Base-by-base conservation (phyloP, 2,888 invertebrate species). In the Ormia ochracea region DNA sequence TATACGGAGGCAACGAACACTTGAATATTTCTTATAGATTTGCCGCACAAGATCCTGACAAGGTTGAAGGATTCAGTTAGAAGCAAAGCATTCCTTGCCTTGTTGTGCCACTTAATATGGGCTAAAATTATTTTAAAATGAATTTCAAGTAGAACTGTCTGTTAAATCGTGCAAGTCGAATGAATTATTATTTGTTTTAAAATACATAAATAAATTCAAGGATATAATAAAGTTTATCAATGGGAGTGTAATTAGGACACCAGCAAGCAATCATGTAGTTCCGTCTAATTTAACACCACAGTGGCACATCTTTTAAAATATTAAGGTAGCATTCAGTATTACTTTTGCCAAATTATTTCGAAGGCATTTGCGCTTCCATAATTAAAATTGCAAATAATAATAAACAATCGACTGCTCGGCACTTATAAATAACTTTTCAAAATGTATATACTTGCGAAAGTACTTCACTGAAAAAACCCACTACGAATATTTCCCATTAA, bases 401-500 rank as follows among this genome's bases (percentile, higher is more conserved):
- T 3, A 52, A 17, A 19, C 33, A 2, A 50, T 28, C 26, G 9
- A 4, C 14, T 28, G 6, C 28, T 14, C 14, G 7, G 4, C 0
- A 50, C 14, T 50, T 17, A 50, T 26, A 2, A 26, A 2, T 14
- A 21, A 14, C 0, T 43, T 31, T 52, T 17, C 7, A 6, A n/a
- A 45, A 10, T 48, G 4, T n/a, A 1, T 21, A 23, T 23, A 31
- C 10, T 23, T 50, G 10, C 1, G 7, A 38, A 66, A 26, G 41
- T 43, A 26, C 31, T 45, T 12, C 10, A 33, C 31, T 17, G 28
- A 48, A 28, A 48, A 9, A 19, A 12, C 45, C 17, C 23, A 56
- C 43, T 68, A 45, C 17, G 45, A 58, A 58, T 48, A 36, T 48
- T 58, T 56, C n/a, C 48, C 69, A 69, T 69, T 69, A 58, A 69